Percentiles rank a stretch among this genome's conserved stretches.
These are phyloP conservation scores for Lepidurus apus DNA, from an alignment of 1,140 invertebrate genomes.

Conservation along the genomic window DNA sequence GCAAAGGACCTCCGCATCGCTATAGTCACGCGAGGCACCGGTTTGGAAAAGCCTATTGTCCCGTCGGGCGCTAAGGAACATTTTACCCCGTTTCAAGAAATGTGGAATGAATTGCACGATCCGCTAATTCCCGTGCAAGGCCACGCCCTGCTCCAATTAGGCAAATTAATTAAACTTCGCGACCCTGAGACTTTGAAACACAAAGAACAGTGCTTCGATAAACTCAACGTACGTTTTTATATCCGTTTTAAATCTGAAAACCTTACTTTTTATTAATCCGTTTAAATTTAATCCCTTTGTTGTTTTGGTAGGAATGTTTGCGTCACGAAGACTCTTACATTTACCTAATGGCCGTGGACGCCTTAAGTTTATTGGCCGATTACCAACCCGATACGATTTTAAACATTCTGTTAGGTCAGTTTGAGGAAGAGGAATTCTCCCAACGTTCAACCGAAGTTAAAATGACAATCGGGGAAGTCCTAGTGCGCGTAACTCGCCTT, in stretches of 20 bases:
- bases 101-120: conserved; percentile 62
- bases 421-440: conserved; percentile 44
- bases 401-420: conserved; percentile 57
- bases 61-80: not conserved
- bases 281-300: conserved; percentile 31
- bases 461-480: conserved; percentile 75
- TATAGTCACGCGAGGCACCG: conserved; percentile 35
- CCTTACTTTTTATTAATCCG: conserved; percentile 28
- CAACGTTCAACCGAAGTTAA: conserved; percentile 51
- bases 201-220: conserved; percentile 59
- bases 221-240: conserved; percentile 49
- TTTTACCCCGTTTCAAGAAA: conserved; percentile 51
- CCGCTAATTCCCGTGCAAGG: conserved; percentile 69
- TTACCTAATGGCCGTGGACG: conserved; percentile 71
- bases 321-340: conserved; percentile 75
- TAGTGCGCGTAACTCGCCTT: conserved; percentile 64
- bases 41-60: not conserved
- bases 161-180: conserved; percentile 60
- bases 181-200: conserved; percentile 59
- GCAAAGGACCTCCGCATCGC: conserved; percentile 35
- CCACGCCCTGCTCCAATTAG: conserved; percentile 68
- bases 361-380: conserved; percentile 59
- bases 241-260: conserved; percentile 44
- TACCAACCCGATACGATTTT: conserved; percentile 62
- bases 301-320: conserved; percentile 54